Percentiles rank a stretch among this genome's conserved stretches.
Evolutionary conservation across 2,888 invertebrate species (phyloP).

Genomic region (Tribolium freemani): DNA sequence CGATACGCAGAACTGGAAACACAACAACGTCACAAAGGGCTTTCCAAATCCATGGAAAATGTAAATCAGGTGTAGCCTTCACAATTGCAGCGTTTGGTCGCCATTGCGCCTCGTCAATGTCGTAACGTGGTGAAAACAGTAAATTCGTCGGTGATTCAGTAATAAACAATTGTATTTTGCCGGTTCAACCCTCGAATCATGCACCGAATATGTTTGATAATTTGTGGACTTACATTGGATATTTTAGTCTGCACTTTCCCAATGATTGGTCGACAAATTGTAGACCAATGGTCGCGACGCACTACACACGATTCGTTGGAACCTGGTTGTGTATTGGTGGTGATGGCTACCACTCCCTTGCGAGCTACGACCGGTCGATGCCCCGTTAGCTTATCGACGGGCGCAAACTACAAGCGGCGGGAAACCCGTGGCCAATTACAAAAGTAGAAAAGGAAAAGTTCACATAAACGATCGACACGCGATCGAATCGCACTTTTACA

Average conservation of each 20-base stretch:
- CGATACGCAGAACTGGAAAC: neutral
- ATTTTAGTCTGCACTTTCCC: constrained; percentile 82
- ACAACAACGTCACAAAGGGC: no score
- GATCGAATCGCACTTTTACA: neutral
- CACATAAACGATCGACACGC: neutral
- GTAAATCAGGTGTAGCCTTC: constrained; percentile 11
- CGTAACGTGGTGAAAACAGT: constrained; percentile 15
- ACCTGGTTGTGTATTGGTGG: constrained; percentile 81
- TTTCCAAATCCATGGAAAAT: neutral
- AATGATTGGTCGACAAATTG: constrained; percentile 91
- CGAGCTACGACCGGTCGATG: constrained; percentile 66
- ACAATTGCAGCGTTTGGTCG: constrained; percentile 14
- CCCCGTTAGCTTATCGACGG: constrained; percentile 63
- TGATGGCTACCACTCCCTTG: constrained; percentile 77
- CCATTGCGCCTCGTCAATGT: constrained; percentile 21
- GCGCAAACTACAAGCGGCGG: constrained; percentile 63
- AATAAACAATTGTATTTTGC: constrained; percentile 59
- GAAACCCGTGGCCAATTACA: constrained; percentile 67
- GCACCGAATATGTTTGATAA: constrained; percentile 72
- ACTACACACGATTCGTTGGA: constrained; percentile 68
- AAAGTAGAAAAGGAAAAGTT: constrained; percentile 63
- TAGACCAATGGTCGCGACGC: constrained; percentile 89
- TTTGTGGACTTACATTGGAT: constrained; percentile 83
- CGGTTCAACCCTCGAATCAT: constrained; percentile 63
- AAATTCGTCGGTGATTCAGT: constrained; percentile 42